phyloP scores from a whole-genome alignment of 1,140 invertebrate genomes.

The Globodera rostochiensis region DNA sequence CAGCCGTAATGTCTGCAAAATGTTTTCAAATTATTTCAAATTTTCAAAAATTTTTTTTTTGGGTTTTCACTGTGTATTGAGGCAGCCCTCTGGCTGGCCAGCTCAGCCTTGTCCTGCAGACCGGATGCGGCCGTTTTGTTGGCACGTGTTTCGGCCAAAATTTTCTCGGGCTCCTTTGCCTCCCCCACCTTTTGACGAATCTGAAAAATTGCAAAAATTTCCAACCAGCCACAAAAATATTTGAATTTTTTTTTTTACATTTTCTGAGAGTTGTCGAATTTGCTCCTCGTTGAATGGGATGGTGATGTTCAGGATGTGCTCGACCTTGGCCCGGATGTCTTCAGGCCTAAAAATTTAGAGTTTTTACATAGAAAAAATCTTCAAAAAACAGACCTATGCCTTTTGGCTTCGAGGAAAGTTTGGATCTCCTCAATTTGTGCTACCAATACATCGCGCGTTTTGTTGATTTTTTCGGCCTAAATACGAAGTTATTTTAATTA shows the following conservation, averaged over 20 bases:
- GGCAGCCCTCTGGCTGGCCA: conserved; percentile 38
- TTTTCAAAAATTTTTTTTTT: background rate
- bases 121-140: conserved; percentile 59
- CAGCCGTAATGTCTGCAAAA: conserved; percentile 35
- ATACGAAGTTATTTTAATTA: too few species aligned
- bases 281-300: conserved; percentile 61
- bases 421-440: conserved; percentile 53
- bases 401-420: conserved; percentile 55
- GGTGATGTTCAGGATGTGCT: conserved; percentile 57
- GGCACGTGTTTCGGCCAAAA: conserved; percentile 57
- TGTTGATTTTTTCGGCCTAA: conserved; percentile 45
- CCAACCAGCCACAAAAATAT: background rate
- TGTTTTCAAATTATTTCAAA: background rate
- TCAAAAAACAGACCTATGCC: conserved; percentile 4
- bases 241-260: conserved; percentile 38
- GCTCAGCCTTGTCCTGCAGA: conserved; percentile 55
- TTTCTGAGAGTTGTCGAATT: conserved; percentile 56
- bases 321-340: conserved; percentile 56
- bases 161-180: conserved; percentile 62
- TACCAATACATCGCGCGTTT: conserved; percentile 46
- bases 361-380: background rate
- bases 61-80: conserved; percentile 43
- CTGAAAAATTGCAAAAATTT: conserved; percentile 35
- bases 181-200: conserved; percentile 61
- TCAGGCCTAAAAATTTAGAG: conserved; percentile 43